These are phyloP conservation scores for Rana temporaria DNA, from an alignment of 2,113 vertebrate genomes.

Conservation along the genomic window DNA sequence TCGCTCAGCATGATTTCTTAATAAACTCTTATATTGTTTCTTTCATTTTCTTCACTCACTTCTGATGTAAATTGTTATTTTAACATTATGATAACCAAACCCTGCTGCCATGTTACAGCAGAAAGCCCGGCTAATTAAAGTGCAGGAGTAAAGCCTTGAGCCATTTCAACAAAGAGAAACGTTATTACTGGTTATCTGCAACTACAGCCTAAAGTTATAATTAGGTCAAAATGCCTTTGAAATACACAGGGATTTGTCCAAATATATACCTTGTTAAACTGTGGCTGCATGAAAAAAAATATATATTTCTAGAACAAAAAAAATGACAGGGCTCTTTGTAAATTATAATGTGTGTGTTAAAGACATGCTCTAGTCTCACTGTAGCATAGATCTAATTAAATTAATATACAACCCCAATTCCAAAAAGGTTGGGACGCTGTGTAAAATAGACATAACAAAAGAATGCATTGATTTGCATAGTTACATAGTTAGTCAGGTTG, in stretches of 20 bases:
- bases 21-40: constrained; percentile 47
- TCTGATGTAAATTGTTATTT: constrained; percentile 53
- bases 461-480: too few species aligned
- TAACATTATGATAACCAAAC: constrained; percentile 53
- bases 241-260: constrained; percentile 45
- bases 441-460: too few species aligned
- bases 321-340: neutral
- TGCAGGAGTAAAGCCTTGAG: constrained; percentile 34
- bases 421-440: too few species aligned
- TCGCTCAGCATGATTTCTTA: constrained; percentile 37
- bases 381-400: too few species aligned
- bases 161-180: constrained; percentile 44
- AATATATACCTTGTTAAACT: constrained; percentile 43
- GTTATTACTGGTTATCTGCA: constrained; percentile 49
- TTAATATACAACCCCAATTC: too few species aligned
- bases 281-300: constrained; percentile 8
- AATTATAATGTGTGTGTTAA: neutral
- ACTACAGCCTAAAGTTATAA: constrained; percentile 26
- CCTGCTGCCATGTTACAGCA: constrained; percentile 39
- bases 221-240: constrained; percentile 47
- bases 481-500: too few species aligned
- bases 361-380: too few species aligned
- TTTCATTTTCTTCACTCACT: constrained; percentile 43
- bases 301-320: constrained; percentile 8
- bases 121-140: constrained; percentile 42